Evolutionary conservation across 2,888 invertebrate species (phyloP), one percentile per base, ranked within the genome.

Genomic region (Noctua comes): DNA sequence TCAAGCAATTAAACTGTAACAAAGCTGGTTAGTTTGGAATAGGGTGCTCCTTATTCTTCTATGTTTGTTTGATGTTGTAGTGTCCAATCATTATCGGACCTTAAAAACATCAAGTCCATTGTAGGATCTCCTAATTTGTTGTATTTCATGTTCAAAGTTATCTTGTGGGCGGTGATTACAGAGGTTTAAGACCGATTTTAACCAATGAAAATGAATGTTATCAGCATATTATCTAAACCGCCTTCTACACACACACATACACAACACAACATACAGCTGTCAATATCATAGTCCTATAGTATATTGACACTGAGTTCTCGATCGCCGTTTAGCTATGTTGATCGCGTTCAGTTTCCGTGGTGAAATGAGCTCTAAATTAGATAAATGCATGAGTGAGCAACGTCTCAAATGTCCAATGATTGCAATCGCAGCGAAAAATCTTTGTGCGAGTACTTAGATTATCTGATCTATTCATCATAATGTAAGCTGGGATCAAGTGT

Each of bases 401-500:
- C 2, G 27, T 68, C 18, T 3, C 2, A 68, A 75, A 31, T 68
- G 16, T 68, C 36, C 2, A 64, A 65, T 40, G n/a, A 65, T n/a
- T 65, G 68, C 77, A 76, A 65, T 43, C 21, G 11, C 51, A 40
- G 59, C 57, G 66, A 75, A 70, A 65, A 54, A 46, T 36, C 11
- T 31, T 31, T 16, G 27, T 31, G 5, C 36, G 36, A 36, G 18
- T 46, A 10, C 16, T 54, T 27, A 27, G 16, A n/a, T 57, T 65
- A 43, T 36, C 73, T 46, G 31, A 62, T 77, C 24, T 59, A 64
- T 48, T 71, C n/a, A 27, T 65, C 64, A 31, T 73, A 10, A 43
- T 68, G 57, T 51, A 27, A 72, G 24, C 64, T 54, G 6, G 51
- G 64, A 74, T 84, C 64, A 51, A 68, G 43, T 85, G 57, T 65